Conservation (phyloP, 2,113 vertebrate species). For the Paradisaea rubra region DNA sequence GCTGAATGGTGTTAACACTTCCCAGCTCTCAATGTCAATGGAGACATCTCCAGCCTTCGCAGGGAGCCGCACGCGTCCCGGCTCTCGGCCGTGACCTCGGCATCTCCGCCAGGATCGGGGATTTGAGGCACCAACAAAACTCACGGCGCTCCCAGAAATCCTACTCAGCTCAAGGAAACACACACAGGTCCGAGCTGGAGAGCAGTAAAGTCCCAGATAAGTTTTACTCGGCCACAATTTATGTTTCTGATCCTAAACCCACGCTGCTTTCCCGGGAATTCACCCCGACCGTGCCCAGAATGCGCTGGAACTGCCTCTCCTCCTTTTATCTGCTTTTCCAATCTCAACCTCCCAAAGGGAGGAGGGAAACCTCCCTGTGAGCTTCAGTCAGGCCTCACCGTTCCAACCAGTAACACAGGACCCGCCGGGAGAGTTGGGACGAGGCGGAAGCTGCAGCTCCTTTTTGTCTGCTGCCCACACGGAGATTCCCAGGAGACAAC, state of each 20-base stretch:
- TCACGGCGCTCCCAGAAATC: accelerated
- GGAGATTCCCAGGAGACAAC: not conserved
- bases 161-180: not conserved
- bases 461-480: not conserved
- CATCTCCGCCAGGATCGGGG: not conserved
- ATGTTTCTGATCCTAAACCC: accelerated
- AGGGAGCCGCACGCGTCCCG: not conserved
- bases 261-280: accelerated
- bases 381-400: not conserved
- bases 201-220: accelerated
- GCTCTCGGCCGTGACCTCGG: not conserved
- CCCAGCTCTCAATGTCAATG: not conserved
- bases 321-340: not conserved
- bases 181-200: accelerated
- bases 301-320: not conserved
- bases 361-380: not conserved
- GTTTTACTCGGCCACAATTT: accelerated
- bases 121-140: not conserved
- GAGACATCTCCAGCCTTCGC: not conserved
- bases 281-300: not conserved
- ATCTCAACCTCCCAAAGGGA: not conserved
- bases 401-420: not conserved
- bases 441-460: not conserved
- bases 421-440: accelerated
- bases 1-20: not conserved